Conservation (phyloP, 2,113 vertebrate species). For the Oncorhynchus masou region DNA sequence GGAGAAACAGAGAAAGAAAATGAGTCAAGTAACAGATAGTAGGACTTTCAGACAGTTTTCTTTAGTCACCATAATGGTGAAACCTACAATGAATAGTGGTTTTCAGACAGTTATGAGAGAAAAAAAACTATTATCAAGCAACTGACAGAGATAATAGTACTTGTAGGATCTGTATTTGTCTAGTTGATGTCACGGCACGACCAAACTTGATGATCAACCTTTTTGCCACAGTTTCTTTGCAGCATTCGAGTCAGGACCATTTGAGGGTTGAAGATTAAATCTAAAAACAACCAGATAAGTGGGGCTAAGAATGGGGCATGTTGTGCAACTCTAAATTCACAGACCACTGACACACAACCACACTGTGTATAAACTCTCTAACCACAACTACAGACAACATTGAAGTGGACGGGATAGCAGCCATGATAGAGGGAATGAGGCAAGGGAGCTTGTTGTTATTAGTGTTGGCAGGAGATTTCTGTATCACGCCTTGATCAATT, state of each 20-base stretch:
- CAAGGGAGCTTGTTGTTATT: not conserved
- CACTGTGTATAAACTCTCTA: slow-evolving; percentile 7
- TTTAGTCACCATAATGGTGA: no score
- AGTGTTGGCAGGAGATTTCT: not conserved
- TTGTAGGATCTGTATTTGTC: not conserved
- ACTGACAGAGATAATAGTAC: no score
- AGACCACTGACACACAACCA: not conserved
- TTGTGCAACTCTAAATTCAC: slow-evolving; percentile 22
- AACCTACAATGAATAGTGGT: no score
- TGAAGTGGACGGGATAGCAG: not conserved
- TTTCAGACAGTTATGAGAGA: no score
- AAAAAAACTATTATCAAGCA: no score
- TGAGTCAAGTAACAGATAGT: not conserved
- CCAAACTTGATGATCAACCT: not conserved
- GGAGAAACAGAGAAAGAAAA: slow-evolving; percentile 38
- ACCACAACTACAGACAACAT: not conserved
- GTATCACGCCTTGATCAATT: not conserved
- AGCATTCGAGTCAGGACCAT: not conserved
- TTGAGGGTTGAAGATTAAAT: not conserved
- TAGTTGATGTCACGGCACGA: not conserved
- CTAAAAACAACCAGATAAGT: slow-evolving; percentile 18
- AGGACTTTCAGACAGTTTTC: not conserved
- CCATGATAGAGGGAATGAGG: not conserved
- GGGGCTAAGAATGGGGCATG: not conserved
- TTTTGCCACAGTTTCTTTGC: not conserved